phyloP scores from a whole-genome alignment of 2,888 invertebrate species.

The Epinotia brunnichana region DNA sequence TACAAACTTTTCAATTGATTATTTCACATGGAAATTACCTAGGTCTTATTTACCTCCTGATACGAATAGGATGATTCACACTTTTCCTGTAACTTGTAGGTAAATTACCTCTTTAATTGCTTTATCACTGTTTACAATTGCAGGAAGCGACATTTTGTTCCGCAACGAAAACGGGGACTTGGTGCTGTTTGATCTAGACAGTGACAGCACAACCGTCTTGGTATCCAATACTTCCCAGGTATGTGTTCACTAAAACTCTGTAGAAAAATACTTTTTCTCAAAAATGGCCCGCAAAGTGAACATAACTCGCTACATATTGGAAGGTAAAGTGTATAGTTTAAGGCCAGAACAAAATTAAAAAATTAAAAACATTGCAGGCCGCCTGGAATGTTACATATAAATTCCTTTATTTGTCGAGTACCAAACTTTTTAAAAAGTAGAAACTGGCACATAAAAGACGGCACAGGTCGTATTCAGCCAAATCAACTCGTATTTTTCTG shows the following conservation, averaged over 20 bases:
- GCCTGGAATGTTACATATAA: too few species aligned
- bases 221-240: slow-evolving; percentile 79
- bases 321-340: too few species aligned
- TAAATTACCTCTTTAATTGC: not conserved
- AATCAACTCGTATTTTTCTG: too few species aligned
- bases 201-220: slow-evolving; percentile 67
- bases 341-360: too few species aligned
- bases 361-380: too few species aligned
- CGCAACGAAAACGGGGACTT: slow-evolving; percentile 84
- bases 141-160: slow-evolving; percentile 87
- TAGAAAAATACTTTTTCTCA: too few species aligned
- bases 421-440: too few species aligned
- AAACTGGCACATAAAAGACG: too few species aligned
- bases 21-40: slow-evolving; percentile 11
- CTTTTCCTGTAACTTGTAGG: not conserved
- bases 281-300: too few species aligned
- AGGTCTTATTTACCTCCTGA: not conserved
- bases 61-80: not conserved
- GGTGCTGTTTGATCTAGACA: slow-evolving; percentile 80
- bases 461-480: too few species aligned
- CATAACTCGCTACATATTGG: too few species aligned
- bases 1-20: not conserved
- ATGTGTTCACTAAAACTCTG: slow-evolving; percentile 50
- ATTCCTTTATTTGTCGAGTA: too few species aligned
- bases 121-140: slow-evolving; percentile 54